Evolutionary conservation across 2,797 vertebrate species (phyloP), one percentile per base, ranked within the genome.

Genomic region (Australoheros facetus): DNA sequence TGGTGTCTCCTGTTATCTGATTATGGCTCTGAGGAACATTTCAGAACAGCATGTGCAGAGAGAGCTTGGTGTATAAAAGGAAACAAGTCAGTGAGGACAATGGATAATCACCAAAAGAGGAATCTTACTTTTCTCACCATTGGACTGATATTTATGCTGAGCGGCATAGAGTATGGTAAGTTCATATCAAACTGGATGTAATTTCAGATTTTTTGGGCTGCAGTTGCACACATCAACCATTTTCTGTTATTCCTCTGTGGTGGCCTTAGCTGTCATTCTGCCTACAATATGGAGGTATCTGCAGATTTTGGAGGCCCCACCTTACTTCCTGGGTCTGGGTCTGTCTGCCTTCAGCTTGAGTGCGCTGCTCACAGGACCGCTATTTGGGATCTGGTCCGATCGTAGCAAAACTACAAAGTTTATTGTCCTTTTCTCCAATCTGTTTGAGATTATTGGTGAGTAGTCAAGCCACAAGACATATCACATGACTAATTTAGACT

Each of bases 201-300:
- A 84, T 54, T 70, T 28, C 69, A 71, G 71, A 73, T 84, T 83
- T 60, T 60, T 51, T 53, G 42, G 28, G 19, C 78, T 59, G 56
- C 56, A 64, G 12, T 53, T 79, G 77, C 48, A 54, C 39, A 16
- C 45, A 8, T 86, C 60, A 37, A 34, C 58, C 54, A 30, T 62
- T 57, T 53, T 70, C 71, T 39, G 17, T 34, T 77, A 2, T 58
- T 42, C 57, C 7, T 28, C 39, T 81, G 21, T 23, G 71, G 16
- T 48, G 53, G 13, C 66, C 60, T 70, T 85, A 97, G 96, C 96
- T 21, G 96, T 97, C 79, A 96, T 97, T 84, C 92, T 97, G 14
- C 96, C 96, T 0, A 97, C 96, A 51, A 96, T 97, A 91, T 97
- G 96, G 96, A 93, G 84, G 28, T 97, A 97, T 78, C 92, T 97